These are phyloP conservation scores for Oryzias woworae DNA, from an alignment of 2,113 vertebrate genomes.

Conservation along the genomic window DNA sequence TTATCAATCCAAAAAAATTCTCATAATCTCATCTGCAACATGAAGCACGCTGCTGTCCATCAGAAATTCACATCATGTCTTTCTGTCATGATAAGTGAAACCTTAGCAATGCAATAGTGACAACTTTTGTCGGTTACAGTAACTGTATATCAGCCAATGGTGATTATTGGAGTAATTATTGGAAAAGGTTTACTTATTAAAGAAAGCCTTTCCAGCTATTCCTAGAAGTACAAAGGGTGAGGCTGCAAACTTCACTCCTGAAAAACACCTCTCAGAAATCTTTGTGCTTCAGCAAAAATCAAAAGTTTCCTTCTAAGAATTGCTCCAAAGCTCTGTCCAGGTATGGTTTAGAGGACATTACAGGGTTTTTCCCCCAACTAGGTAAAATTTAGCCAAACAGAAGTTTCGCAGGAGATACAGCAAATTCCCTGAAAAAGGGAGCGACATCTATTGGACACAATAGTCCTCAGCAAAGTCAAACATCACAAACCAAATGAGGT, in stretches of 20 bases:
- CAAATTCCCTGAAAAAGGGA: background rate
- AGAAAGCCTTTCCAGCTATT: background rate
- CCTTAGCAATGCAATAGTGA: background rate
- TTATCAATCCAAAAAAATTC: too few relatives aligned
- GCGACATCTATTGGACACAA: background rate
- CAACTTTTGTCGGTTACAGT: background rate
- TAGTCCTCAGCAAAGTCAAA: background rate
- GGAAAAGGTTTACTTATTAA: background rate
- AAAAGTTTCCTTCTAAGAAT: background rate
- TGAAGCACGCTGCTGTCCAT: too few relatives aligned
- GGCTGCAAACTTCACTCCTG: background rate
- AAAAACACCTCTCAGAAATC: slow-evolving; percentile 3
- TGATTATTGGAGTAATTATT: background rate
- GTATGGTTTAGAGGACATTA: background rate
- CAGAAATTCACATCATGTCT: too few relatives aligned
- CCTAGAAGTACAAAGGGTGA: background rate
- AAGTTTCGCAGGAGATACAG: background rate
- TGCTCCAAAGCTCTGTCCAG: background rate
- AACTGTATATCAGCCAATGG: background rate
- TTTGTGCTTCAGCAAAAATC: background rate
- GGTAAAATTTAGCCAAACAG: background rate
- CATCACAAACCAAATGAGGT: too few relatives aligned
- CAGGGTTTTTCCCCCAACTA: background rate
- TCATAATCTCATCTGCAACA: too few relatives aligned
- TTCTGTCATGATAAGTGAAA: background rate